Percentiles rank a stretch among this genome's conserved stretches.
Conservation (phyloP, 2,113 vertebrate genomes). For the Coreoperca whiteheadi region DNA sequence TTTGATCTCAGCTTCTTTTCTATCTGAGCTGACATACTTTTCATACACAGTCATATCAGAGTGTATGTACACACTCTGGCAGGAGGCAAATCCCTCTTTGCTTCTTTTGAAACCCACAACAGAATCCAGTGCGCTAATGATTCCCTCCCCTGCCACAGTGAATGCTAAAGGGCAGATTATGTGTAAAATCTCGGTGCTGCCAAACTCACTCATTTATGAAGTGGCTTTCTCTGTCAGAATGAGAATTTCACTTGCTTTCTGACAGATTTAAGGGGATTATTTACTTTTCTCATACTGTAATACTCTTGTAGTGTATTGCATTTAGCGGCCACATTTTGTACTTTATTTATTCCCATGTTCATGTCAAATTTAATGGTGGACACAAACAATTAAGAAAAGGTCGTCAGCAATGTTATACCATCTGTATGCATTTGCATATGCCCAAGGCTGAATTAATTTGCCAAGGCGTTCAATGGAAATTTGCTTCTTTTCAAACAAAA, state of each 20-base stretch:
- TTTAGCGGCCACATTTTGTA: not conserved
- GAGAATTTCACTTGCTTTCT: slow-evolving; percentile 1
- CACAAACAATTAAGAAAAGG: not conserved
- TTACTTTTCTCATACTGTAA: not conserved
- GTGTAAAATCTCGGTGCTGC: slow-evolving; percentile 9
- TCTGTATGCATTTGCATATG: not conserved
- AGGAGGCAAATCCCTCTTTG: slow-evolving; percentile 29
- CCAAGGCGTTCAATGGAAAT: not conserved
- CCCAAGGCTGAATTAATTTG: not conserved
- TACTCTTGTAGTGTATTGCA: not conserved
- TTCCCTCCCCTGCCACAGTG: not conserved
- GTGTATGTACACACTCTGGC: not conserved
- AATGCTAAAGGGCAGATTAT: slow-evolving; percentile 7
- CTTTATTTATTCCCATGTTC: not conserved
- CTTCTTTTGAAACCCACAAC: slow-evolving; percentile 17
- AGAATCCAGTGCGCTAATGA: slow-evolving; percentile 24
- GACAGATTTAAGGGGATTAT: not conserved
- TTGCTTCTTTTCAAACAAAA: not conserved
- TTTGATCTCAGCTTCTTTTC: slow-evolving; percentile 48
- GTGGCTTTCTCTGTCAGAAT: not conserved
- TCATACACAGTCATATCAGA: slow-evolving; percentile 12
- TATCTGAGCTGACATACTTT: slow-evolving; percentile 29
- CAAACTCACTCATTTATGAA: slow-evolving; percentile 26
- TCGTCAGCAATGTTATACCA: not conserved
- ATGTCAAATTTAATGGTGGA: not conserved